Base-by-base conservation (phyloP, 2,888 invertebrate genomes). In the Aphodius sticticus region DNA sequence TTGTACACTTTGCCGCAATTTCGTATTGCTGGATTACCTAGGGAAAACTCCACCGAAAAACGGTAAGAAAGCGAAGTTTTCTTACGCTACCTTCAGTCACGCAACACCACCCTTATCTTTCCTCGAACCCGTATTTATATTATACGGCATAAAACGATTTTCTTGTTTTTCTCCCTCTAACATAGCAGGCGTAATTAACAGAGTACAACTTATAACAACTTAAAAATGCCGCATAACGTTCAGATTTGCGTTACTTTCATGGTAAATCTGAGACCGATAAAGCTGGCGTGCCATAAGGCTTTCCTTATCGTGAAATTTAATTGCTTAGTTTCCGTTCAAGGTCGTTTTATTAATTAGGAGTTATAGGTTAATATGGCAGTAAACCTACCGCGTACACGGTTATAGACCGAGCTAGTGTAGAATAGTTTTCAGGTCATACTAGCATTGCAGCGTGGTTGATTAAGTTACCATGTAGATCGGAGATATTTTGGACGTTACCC, bases 181-280 rank as follows among this genome's bases (percentile, higher is more conserved):
- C 53, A 9, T 53, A 53, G 9, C 53, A 53, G 53, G 12, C 53
- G 53, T 53, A 53, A 53, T 12, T 7, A 53, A 53, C 53, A 12
- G 9, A 53, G 53, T 5, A 53, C 3, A 53, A 53, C 9, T 53
- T 53, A 53, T 53, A 53, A 53, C 53, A 53, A 53, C 12, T 53
- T 9, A 53, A 53, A 53, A 53, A 53, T 9, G 53, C 53, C 53
- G 53, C 53, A 53, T 53, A 53, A 53, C 12, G 53, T 53, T 26
- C 3, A 3, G 26, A 26, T 26, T 26, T 26, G 26, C 26, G 70
- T 70, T 70, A 70, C 26, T 70, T 70, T 26, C 70, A 16, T 70
- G 70, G 70, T 14, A 14, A 16, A 70, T 26, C 26, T 70, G 70
- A 70, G 26, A 70, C 26, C 16, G 70, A 70, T 16, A 70, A 70